Evolutionary conservation across 2,888 invertebrate genomes (phyloP), one percentile per base, ranked within the genome.

Genomic region (Leptinotarsa peninsularis): DNA sequence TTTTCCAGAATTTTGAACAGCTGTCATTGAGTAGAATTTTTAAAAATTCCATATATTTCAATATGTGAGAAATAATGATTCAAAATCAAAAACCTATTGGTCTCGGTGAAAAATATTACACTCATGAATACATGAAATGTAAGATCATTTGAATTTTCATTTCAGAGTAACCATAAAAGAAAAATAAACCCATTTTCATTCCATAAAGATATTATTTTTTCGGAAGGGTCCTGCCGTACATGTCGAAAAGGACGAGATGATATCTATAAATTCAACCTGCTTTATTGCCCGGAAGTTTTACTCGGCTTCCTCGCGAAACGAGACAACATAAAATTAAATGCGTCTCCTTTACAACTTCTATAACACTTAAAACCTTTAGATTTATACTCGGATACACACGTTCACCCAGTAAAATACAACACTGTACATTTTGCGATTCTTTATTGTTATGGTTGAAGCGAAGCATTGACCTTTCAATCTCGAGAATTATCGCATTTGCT

Each of bases 261-360:
- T 77, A 80, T 78, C 78, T 80, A 77, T 67, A 77, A 78, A 80
- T 80, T 80, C 71, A 76, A 77, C 70, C 71, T 74, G 76, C 77
- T 78, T 78, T 80, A 78, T 77, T 73, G 74, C 73, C 33, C 49
- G 71, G 60, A 67, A 71, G 71, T 68, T 78, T 75, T 76, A 78
- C 67, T 75, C 60, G 73, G 68, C 69, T 66, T 78, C 66, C 73
- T 73, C 49, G 71, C 73, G 56, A 60, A 71, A 72, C 54, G 69
- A 72, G 74, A 49, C 58, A 60, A 74, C 77, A 71, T 76, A 74
- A 78, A 79, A 76, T 76, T 73, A 75, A 78, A 79, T 67, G 71
- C 54, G 60, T 73, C 69, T 76, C 72, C 77, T 80, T 79, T 76
- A 78, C 73, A 76, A 74, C 76, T 68, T 78, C 76, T 70, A 73